Base-by-base conservation (phyloP, 2,797 vertebrate genomes). In the Melanotaenia parkinsoni region DNA sequence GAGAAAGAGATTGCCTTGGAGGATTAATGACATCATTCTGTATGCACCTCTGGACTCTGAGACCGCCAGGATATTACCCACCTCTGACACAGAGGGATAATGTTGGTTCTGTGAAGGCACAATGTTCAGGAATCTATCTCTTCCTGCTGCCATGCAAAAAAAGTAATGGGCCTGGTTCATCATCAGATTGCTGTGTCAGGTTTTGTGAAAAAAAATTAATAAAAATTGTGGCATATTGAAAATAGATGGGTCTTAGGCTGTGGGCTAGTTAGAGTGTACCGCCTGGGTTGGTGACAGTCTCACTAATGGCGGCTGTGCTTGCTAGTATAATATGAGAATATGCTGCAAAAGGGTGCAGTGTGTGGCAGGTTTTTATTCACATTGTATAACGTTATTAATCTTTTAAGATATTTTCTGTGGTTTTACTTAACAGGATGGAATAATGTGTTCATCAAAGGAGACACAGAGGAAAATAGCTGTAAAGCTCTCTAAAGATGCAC, bases 1-100 rank as follows among this genome's bases (percentile, higher is more conserved):
- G 82, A 94, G 94, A 94, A 94, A 94, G 94, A 96, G 94, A 97
- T 96, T 96, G 96, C 96, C 96, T 96, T 91, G 92, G 95, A 97
- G 97, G 96, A 98, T 98, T 98, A 98, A 98, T 98, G 97, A 96
- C 97, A 97, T 98, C 96, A 97, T 98, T 97, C 96, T 94, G 96
- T 97, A 97, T 97, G 93, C 94, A 93, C 93, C 93, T 90, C 91
- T 91, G 91, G 93, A 93, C 92, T 93, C 90, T 86, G 69, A 88
- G 95, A 96, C 96, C 93, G 95, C 95, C 94, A 95, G 95, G 95
- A 97, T 97, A 97, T 97, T 97, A 96, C 96, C 95, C 95, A 96
- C 96, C 96, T 96, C 96, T 97, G 97, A 98, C 96, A 97, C 95
- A 96, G 96, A 98, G 96, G 96, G 96, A 98, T 97, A 96, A 97